These are phyloP conservation scores for Polydrusus cervinus DNA, from an alignment of 2,888 invertebrate species.

Conservation along the genomic window DNA sequence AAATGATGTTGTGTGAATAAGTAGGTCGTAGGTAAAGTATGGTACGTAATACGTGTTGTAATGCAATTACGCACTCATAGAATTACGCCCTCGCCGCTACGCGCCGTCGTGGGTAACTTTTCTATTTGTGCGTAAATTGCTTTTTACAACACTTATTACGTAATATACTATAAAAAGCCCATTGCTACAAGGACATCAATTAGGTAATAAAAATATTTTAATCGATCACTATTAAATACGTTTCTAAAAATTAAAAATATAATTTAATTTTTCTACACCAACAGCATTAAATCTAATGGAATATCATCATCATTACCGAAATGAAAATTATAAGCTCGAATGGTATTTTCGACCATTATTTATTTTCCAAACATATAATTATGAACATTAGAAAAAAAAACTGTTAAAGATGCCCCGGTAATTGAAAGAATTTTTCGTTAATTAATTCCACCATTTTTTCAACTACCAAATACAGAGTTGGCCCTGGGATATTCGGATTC, in stretches of 20 bases:
- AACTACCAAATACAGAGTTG: constrained; percentile 14
- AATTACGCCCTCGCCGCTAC: no score
- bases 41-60: no score
- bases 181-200: no score
- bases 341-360: constrained; percentile 31
- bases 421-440: constrained; percentile 27
- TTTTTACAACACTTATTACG: no score
- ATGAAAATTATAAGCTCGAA: constrained; percentile 10
- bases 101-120: no score
- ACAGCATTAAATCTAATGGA: constrained; percentile 1
- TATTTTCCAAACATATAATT: constrained; percentile 35
- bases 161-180: no score
- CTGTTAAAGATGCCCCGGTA: constrained; percentile 20
- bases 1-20: no score
- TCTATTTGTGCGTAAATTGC: no score
- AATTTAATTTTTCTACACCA: constrained; percentile 1
- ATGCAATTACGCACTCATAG: no score
- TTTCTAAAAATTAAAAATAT: background rate
- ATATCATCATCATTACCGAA: constrained; percentile 8
- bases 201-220: background rate
- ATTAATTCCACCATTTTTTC: constrained; percentile 15
- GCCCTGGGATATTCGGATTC: constrained; percentile 3
- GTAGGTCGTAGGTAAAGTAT: no score
- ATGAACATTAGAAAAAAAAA: constrained; percentile 31
- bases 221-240: background rate